Evolutionary conservation across 2,797 vertebrate genomes (phyloP).

Genomic region (Pseudochirops corinnae): DNA sequence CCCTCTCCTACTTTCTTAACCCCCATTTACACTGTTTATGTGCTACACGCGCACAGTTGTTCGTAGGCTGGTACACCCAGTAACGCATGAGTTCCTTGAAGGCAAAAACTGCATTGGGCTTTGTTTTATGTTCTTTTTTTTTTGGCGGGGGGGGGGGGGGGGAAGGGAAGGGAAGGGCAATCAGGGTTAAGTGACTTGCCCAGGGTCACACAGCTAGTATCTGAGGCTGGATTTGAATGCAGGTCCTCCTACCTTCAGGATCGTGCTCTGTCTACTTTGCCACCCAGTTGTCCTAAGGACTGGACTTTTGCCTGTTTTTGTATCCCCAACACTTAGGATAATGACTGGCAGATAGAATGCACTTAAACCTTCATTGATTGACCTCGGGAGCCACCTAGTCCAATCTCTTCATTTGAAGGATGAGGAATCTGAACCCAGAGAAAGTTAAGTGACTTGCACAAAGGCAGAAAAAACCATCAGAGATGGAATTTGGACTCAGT

Average conservation of each 20-base stretch:
- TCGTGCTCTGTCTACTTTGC: neutral
- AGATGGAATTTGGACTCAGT: neutral
- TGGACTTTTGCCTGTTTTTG: neutral
- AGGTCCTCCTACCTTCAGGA: neutral
- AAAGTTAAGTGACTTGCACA: neutral
- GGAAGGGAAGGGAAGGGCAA: too few species aligned
- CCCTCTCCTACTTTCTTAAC: neutral
- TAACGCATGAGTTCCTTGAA: neutral
- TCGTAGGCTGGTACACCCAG: neutral
- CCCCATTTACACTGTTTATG: neutral
- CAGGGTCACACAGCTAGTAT: neutral
- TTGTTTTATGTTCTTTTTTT: too few species aligned
- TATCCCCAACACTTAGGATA: neutral
- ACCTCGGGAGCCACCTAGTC: neutral
- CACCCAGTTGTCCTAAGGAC: neutral
- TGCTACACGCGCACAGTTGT: neutral
- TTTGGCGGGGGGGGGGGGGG: too few species aligned
- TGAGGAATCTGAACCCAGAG: neutral
- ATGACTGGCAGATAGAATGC: neutral
- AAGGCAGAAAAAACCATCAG: neutral
- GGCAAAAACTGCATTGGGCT: neutral
- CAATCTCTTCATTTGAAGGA: neutral
- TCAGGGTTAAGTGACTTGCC: too few species aligned
- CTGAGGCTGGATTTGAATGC: neutral
- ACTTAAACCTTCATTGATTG: neutral